These are phyloP conservation scores for Aleadryas rufinucha DNA, from an alignment of 2,113 vertebrate species.

Conservation along the genomic window DNA sequence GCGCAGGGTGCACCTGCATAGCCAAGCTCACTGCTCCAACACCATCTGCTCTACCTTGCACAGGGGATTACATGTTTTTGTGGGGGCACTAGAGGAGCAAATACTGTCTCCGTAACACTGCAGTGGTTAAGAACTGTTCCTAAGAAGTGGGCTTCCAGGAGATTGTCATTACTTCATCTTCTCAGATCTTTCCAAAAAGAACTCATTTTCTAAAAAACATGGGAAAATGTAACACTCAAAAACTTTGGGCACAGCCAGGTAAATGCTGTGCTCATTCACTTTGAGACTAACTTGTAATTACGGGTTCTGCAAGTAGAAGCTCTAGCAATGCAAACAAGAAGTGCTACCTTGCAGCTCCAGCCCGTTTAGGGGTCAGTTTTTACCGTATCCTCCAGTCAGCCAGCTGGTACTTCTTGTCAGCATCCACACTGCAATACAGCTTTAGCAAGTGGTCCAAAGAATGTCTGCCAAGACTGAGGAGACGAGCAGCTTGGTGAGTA, in stretches of 20 bases:
- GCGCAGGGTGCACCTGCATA: neutral
- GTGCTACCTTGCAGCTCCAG: neutral
- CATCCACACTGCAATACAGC: conserved; percentile 81
- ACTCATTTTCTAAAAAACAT: neutral
- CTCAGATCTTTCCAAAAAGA: neutral
- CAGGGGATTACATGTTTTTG: neutral
- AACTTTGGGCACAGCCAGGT: neutral
- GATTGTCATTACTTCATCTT: neutral
- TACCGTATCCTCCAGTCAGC: conserved; percentile 98
- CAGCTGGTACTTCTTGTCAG: conserved; percentile 94
- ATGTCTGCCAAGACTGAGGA: conserved; percentile 87
- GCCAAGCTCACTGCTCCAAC: neutral
- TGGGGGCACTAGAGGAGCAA: neutral
- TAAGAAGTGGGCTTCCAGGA: neutral
- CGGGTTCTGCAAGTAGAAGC: neutral
- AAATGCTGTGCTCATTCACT: neutral
- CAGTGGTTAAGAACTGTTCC: neutral
- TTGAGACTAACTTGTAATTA: neutral
- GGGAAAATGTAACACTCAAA: neutral
- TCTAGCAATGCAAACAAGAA: neutral
- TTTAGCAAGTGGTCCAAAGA: conserved; percentile 91
- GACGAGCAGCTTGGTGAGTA: conserved; percentile 91
- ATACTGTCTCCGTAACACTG: neutral
- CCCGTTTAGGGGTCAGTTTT: neutral
- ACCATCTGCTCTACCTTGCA: neutral